Percentiles rank a stretch among this genome's conserved stretches.
phyloP scores from a whole-genome alignment of 1,140 invertebrate genomes.

The Trigoniulus corallinus region DNA sequence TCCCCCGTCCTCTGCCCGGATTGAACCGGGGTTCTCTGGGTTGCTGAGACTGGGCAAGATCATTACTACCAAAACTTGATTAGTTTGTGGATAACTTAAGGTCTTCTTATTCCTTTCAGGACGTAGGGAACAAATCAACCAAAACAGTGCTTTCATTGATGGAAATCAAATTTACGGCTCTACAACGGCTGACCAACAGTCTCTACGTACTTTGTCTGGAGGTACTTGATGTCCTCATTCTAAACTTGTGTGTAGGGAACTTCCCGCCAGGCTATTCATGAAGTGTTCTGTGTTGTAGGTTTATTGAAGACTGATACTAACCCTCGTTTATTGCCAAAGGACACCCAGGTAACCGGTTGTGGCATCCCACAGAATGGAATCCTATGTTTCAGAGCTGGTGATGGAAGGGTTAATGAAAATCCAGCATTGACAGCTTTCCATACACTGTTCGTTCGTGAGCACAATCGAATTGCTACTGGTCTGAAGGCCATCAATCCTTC shows the following conservation, averaged over 20 bases:
- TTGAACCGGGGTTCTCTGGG: too few relatives aligned
- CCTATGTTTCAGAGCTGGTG: conserved; percentile 40
- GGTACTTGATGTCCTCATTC: not conserved
- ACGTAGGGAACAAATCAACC: conserved; percentile 80
- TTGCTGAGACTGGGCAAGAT: too few relatives aligned
- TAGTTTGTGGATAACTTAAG: conserved; percentile 31
- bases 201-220: not conserved
- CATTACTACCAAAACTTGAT: not conserved
- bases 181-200: not conserved
- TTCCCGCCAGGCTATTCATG: not conserved
- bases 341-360: not conserved
- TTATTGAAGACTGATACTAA: not conserved
- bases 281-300: not conserved
- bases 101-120: conserved; percentile 27
- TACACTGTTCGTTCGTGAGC: conserved; percentile 66
- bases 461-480: conserved; percentile 65
- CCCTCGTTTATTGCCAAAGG: not conserved
- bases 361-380: not conserved
- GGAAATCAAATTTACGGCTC: conserved; percentile 64
- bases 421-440: conserved; percentile 64
- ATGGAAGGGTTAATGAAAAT: conserved; percentile 72
- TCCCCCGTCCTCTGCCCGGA: too few relatives aligned
- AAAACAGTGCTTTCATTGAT: conserved; percentile 80
- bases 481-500: conserved; percentile 61
- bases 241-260: too few relatives aligned